Evolutionary conservation across 2,797 vertebrate genomes (phyloP), one percentile per base, ranked within the genome.

Genomic region (Xenentodon cancila): DNA sequence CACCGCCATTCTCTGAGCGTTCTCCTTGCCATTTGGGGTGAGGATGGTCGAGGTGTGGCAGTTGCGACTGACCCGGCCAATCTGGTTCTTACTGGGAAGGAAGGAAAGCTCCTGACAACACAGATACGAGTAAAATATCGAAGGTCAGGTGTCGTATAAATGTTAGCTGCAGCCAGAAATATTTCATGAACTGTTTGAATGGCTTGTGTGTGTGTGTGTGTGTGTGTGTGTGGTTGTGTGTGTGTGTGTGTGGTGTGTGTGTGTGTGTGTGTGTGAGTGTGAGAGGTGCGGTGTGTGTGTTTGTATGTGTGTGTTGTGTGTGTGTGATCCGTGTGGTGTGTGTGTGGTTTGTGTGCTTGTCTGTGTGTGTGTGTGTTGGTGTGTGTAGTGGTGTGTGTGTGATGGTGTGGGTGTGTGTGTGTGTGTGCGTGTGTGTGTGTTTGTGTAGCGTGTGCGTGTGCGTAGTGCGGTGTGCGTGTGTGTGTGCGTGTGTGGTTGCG

Each of bases 1-100:
- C 72, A 96, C 94, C 60, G 91, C 88, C 73, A 94, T 90, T 64
- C 92, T 94, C 70, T 95, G 93, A 55, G 93, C 92, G 1, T 93
- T 93, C 60, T 94, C 94, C 60, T 96, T 96, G 77, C 92, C 92
- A 9, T 92, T 94, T 27, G 94, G 94, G 30, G 94, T 95, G 16
- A 88, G 66, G 83, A 95, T 93, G 68, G 75, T 84, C 27, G 93
- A 93, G 1, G 94, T 95, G 81, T 94, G 94, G 79, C 94, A 95
- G 80, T 84, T 93, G 49, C 87, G 91, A 72, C 79, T 68, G 34
- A 88, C 72, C 73, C 84, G 91, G 64, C 91, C 87, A n/a, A 94
- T 80, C 40, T 92, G 89, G 62, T 94, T 95, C 73, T 86, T 92
- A 53, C 87, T 92, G 47, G 93, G 86, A 50, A 92, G 82, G 64